These are phyloP conservation scores for Lepetodrilus schrolli DNA, from an alignment of 2,888 invertebrate genomes.

Conservation along the genomic window DNA sequence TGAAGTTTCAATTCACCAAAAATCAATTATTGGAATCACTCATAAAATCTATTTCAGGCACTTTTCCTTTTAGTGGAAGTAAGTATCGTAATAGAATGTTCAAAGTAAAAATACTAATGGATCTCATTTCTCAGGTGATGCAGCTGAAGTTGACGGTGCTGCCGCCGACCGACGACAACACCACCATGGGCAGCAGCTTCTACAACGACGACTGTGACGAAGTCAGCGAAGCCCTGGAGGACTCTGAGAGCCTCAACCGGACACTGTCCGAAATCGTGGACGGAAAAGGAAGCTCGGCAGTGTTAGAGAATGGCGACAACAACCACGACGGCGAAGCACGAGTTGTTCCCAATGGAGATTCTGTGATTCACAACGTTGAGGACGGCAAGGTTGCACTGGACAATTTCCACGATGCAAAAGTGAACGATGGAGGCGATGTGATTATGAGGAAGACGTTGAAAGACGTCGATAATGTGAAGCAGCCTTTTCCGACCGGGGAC, in stretches of 20 bases:
- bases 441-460: no score
- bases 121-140: slow-evolving; percentile 62
- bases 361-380: no score
- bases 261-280: slow-evolving; percentile 69
- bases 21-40: no score
- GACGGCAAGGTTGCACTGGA: not conserved
- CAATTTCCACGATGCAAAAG: not conserved
- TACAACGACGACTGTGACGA: slow-evolving; percentile 57
- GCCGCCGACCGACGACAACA: slow-evolving; percentile 36
- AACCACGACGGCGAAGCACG: no score
- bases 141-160: slow-evolving; percentile 67
- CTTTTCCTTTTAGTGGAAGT: no score
- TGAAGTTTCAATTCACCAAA: no score
- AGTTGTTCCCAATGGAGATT: slow-evolving; percentile 17
- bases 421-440: not conserved
- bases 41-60: no score
- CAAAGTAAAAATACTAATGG: not conserved
- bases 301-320: slow-evolving; percentile 29
- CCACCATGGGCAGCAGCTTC: slow-evolving; percentile 45
- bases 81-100: no score
- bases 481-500: not conserved
- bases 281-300: slow-evolving; percentile 42
- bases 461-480: not conserved
- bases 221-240: slow-evolving; percentile 58
- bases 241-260: slow-evolving; percentile 64